Percentiles rank a stretch among this genome's conserved stretches.
Evolutionary conservation across 92 coral and sea anemone species (phyloP).

Genomic region (Desmophyllum pertusum): DNA sequence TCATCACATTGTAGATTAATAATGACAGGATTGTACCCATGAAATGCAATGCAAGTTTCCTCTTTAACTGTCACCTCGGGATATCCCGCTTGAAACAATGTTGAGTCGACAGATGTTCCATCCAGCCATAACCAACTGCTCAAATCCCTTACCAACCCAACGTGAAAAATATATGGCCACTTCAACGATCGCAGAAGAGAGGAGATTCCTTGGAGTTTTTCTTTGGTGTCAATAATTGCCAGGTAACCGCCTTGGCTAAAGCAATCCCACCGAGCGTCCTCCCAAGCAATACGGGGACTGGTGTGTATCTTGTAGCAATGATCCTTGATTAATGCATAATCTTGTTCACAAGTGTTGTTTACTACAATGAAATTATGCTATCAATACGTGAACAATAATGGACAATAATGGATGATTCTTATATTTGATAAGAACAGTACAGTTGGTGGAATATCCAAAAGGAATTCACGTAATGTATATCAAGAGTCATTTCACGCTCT

Average conservation of each 20-base stretch:
- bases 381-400: neutral
- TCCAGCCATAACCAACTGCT: slow-evolving; percentile 14
- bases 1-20: neutral
- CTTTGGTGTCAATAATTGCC: neutral
- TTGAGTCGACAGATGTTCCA: slow-evolving; percentile 1
- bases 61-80: neutral
- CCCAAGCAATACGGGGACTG: neutral
- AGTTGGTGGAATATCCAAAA: neutral
- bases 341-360: slow-evolving; percentile 8
- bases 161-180: neutral
- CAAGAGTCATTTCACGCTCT: no score
- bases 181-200: neutral
- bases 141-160: neutral
- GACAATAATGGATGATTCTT: neutral
- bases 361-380: neutral
- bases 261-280: slow-evolving; percentile 15
- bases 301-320: slow-evolving; percentile 16
- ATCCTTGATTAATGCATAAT: neutral
- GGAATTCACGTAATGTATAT: neutral
- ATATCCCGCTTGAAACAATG: slow-evolving; percentile 3
- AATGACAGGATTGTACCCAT: slow-evolving; percentile 2
- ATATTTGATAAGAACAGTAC: neutral
- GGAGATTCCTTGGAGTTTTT: neutral
- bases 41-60: slow-evolving; percentile 1
- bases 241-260: neutral